These are phyloP conservation scores for Cebus imitator DNA, from an alignment of 2,113 vertebrate species.

Conservation along the genomic window DNA sequence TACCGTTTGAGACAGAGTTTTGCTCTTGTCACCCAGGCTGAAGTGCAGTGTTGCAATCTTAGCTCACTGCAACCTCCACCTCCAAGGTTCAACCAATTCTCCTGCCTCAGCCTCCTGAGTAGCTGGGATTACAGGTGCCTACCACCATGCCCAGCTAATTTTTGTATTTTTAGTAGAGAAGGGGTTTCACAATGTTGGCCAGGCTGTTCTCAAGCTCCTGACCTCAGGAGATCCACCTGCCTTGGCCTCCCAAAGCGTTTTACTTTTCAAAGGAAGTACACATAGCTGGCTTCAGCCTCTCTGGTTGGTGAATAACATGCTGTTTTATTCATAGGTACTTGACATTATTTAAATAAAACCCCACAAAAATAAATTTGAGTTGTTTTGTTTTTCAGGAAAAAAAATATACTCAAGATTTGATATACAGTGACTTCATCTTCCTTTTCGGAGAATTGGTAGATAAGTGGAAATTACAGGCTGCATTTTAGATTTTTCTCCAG, in stretches of 20 bases:
- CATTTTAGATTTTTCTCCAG: neutral
- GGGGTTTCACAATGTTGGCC: too few species aligned
- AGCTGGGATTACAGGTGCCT: too few species aligned
- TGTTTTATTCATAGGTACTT: conserved; percentile 29
- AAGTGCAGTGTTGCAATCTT: too few species aligned
- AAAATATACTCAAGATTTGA: neutral
- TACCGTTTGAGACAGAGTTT: too few species aligned
- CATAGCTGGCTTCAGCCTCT: neutral
- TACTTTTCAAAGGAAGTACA: neutral
- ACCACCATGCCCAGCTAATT: too few species aligned
- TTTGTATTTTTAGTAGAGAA: too few species aligned
- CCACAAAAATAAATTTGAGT: conserved; percentile 1
- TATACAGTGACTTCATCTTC: neutral
- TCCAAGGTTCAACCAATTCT: too few species aligned
- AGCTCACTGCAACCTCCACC: too few species aligned
- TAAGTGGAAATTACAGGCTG: neutral
- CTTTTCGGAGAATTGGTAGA: neutral
- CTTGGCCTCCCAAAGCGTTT: neutral
- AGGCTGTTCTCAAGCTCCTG: too few species aligned
- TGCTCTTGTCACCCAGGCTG: too few species aligned
- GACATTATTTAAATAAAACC: conserved; percentile 21
- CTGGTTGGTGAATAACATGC: neutral
- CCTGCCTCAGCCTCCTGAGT: too few species aligned
- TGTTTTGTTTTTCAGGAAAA: neutral
- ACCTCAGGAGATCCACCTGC: too few species aligned